A percentile compares a stretch with the other conserved stretches of the same genome.
Conservation (phyloP, 2,113 vertebrate species). For the Nymphicus hollandicus region DNA sequence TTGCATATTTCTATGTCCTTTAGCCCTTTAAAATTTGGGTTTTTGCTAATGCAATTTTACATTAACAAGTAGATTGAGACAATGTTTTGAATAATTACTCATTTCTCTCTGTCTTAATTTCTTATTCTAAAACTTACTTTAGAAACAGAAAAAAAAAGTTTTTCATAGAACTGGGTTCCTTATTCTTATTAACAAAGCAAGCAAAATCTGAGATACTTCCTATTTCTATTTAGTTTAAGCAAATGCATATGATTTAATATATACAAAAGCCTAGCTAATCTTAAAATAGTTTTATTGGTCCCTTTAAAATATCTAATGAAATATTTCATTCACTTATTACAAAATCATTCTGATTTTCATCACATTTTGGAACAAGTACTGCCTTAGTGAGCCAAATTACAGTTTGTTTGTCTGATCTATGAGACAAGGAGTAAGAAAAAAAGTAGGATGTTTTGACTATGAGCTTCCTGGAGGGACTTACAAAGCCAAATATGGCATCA, state of each 20-base stretch:
- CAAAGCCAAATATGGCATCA: background rate
- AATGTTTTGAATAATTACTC: background rate
- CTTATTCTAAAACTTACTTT: background rate
- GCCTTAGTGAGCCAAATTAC: background rate
- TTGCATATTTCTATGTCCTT: conserved; percentile 2
- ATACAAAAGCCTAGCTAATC: background rate
- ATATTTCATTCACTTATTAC: background rate
- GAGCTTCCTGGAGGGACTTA: background rate
- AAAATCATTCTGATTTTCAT: background rate
- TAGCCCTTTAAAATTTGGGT: background rate
- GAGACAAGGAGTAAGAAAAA: background rate
- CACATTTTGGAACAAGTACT: background rate
- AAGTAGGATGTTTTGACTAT: background rate
- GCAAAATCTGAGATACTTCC: background rate
- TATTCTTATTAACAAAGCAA: background rate
- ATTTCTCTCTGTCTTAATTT: background rate
- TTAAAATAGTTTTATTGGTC: background rate
- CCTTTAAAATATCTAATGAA: background rate
- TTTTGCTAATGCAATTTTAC: background rate
- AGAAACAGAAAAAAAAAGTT: background rate
- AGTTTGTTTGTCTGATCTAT: background rate
- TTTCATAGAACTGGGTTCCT: background rate
- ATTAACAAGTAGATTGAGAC: background rate
- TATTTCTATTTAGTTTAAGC: background rate
- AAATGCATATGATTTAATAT: background rate